A percentile compares a stretch with the other conserved stretches of the same genome.
Conservation (phyloP, 2,797 vertebrate genomes). For the Furcifer pardalis region DNA sequence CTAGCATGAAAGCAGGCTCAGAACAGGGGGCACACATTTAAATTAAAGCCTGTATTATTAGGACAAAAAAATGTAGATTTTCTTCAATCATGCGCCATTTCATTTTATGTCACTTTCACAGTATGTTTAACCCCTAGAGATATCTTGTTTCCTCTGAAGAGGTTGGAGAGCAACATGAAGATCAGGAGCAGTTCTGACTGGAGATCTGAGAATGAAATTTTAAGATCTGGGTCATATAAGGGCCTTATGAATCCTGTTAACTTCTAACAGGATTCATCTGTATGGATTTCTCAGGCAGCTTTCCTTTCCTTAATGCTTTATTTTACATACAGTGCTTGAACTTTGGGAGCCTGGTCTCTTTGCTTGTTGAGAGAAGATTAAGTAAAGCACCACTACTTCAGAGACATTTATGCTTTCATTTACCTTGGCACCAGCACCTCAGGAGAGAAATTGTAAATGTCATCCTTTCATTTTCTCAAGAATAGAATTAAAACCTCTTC, state of each 20-base stretch:
- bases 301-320: conserved; percentile 27
- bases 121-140: neutral
- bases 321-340: conserved; percentile 16
- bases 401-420: conserved; percentile 46
- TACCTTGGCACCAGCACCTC: conserved; percentile 32
- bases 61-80: conserved; percentile 18
- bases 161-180: neutral
- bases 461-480: conserved; percentile 23
- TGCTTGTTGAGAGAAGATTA: conserved; percentile 42
- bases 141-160: conserved; percentile 26
- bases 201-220: conserved; percentile 11
- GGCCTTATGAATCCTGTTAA: conserved; percentile 9
- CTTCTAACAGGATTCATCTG: conserved; percentile 33
- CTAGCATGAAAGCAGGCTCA: too few relatives aligned
- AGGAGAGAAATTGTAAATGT: conserved; percentile 33
- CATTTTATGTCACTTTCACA: neutral
- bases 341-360: conserved; percentile 30
- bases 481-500: conserved; percentile 32
- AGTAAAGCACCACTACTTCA: conserved; percentile 47
- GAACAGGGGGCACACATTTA: too few relatives aligned
- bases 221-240: conserved; percentile 26
- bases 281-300: conserved; percentile 45
- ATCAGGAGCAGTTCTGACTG: conserved; percentile 22
- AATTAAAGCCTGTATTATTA: conserved; percentile 8
- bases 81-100: conserved; percentile 14